Percentiles rank a stretch among this genome's conserved stretches.
phyloP scores from a whole-genome alignment of 2,797 vertebrate species.

The Sylvia borin region DNA sequence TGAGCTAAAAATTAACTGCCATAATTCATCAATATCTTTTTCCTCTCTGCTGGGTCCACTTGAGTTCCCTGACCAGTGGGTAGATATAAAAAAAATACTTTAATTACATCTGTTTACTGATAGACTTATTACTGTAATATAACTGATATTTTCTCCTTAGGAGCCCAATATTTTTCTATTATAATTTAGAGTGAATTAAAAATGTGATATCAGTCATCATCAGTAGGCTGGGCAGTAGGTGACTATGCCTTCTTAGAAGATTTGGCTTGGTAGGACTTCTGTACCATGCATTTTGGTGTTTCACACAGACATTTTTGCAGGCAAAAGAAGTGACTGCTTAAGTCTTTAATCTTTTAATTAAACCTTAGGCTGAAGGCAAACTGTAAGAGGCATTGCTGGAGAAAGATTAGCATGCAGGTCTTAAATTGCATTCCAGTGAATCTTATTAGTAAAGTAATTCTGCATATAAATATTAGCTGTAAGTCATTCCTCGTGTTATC shows the following conservation, averaged over 20 bases:
- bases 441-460: not conserved
- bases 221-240: not conserved
- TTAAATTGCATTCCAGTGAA: not conserved
- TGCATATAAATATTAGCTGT: not conserved
- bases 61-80: not conserved
- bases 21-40: not conserved
- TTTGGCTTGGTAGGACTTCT: not conserved
- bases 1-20: not conserved
- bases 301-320: not conserved
- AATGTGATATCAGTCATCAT: not conserved
- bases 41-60: not conserved
- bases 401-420: not conserved
- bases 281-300: not conserved
- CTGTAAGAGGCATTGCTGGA: not conserved
- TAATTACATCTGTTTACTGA: not conserved
- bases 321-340: not conserved
- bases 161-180: not conserved
- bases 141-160: not conserved
- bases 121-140: not conserved
- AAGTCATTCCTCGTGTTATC: not conserved
- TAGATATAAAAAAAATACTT: not conserved
- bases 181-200: not conserved
- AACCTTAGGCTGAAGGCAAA: not conserved
- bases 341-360: not conserved
- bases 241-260: not conserved